Evolutionary conservation across 2,113 vertebrate genomes (phyloP).

Genomic region (Ammodytes marinus): DNA sequence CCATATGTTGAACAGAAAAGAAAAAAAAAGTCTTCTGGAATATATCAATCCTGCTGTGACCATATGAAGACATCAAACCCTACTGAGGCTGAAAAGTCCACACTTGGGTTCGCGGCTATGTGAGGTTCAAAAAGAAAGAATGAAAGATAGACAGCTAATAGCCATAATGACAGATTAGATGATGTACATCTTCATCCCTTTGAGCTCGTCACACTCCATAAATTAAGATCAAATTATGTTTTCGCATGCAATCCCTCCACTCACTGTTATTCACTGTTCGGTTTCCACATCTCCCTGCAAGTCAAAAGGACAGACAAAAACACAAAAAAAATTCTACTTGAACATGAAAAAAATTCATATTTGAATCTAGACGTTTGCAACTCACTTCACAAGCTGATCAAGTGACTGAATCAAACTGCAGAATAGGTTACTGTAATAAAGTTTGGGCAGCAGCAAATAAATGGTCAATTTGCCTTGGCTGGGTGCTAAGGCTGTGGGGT

Average conservation of each 20-base stretch:
- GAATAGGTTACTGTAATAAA: constrained; percentile 71
- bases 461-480: constrained; percentile 69
- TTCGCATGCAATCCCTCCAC: constrained; percentile 28
- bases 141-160: constrained; percentile 32
- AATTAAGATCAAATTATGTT: constrained; percentile 60
- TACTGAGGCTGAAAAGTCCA: constrained; percentile 7
- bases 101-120: constrained; percentile 43
- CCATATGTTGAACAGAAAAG: constrained; percentile 55
- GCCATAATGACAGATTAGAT: constrained; percentile 52
- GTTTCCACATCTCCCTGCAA: constrained; percentile 21
- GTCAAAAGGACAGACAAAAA: constrained; percentile 1
- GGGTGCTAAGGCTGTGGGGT: constrained; percentile 45
- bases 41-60: constrained; percentile 60
- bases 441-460: constrained; percentile 63
- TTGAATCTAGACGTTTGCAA: background rate
- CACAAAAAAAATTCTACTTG: background rate
- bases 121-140: constrained; percentile 44
- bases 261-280: constrained; percentile 26
- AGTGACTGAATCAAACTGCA: constrained; percentile 56
- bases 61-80: constrained; percentile 76
- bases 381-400: constrained; percentile 59
- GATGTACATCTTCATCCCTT: constrained; percentile 59
- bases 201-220: constrained; percentile 62
- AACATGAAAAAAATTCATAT: constrained; percentile 29
- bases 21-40: constrained; percentile 23